Evolutionary conservation across 2,888 invertebrate species (phyloP).

Genomic region (Ryuthela nishihirai): DNA sequence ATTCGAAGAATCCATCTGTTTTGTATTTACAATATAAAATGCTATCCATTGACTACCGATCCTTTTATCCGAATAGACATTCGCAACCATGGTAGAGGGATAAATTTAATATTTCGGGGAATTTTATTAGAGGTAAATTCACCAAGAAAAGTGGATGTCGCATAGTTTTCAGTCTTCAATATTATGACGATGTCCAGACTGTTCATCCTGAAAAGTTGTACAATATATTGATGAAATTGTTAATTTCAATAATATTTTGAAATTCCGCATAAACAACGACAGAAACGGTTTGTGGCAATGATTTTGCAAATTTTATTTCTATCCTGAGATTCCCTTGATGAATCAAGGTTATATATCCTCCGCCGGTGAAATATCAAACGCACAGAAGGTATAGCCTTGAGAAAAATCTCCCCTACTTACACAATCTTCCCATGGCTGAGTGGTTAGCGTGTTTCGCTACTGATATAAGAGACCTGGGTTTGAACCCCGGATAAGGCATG

Average conservation of each 20-base stretch:
- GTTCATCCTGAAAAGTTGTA: too few species aligned
- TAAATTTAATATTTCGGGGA: not conserved
- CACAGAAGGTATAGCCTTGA: constrained; percentile 1
- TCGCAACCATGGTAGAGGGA: too few species aligned
- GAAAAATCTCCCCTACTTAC: constrained; percentile 3
- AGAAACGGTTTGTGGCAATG: not conserved
- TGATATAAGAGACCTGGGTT: too few species aligned
- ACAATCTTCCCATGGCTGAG: not conserved
- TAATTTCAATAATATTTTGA: constrained; percentile 3
- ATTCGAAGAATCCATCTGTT: too few species aligned
- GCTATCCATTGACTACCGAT: too few species aligned
- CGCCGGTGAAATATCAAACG: constrained; percentile 10
- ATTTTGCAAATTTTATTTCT: constrained; percentile 3
- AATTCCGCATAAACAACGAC: not conserved
- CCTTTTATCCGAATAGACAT: too few species aligned
- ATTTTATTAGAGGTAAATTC: not conserved
- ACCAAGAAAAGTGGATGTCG: not conserved
- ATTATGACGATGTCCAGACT: too few species aligned
- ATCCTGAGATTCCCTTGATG: constrained; percentile 3
- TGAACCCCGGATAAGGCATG: not conserved
- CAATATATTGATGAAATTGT: not conserved
- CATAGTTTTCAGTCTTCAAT: not conserved
- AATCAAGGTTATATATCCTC: constrained; percentile 3
- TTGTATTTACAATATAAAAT: too few species aligned
- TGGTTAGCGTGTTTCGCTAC: too few species aligned